Conservation (phyloP, 2,113 vertebrate genomes). For the Cygnus atratus region DNA sequence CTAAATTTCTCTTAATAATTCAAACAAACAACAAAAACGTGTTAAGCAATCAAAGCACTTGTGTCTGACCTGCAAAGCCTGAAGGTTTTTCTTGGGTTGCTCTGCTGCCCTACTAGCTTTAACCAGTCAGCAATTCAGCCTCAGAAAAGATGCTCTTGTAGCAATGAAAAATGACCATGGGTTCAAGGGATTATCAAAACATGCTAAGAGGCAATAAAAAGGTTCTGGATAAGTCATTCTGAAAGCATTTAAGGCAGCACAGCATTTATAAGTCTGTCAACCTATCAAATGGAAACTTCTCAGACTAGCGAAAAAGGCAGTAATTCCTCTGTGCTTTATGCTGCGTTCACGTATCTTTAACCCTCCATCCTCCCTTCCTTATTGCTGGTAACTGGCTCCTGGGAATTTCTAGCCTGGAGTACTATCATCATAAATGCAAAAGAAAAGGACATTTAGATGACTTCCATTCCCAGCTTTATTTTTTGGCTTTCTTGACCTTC, state of each 20-base stretch:
- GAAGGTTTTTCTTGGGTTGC: background rate
- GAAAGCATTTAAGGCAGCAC: background rate
- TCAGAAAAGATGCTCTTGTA: background rate
- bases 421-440: conserved; percentile 4
- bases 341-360: background rate
- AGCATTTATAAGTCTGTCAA: conserved; percentile 9
- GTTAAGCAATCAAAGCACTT: background rate
- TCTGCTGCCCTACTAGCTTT: background rate
- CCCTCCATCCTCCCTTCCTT: background rate
- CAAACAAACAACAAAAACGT: background rate
- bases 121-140: background rate
- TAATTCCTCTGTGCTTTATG: background rate
- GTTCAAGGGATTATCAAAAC: background rate
- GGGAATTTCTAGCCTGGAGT: conserved; percentile 18
- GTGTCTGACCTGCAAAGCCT: background rate
- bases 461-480: background rate
- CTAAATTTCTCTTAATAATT: background rate
- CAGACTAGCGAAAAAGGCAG: background rate
- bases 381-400: background rate
- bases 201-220: background rate
- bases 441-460: background rate
- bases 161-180: background rate
- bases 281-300: background rate
- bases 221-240: background rate
- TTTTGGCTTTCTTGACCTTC: conserved; percentile 14